A percentile compares a stretch with the other conserved stretches of the same genome.
phyloP scores from a whole-genome alignment of 2,888 invertebrate genomes.

The Cantharis nigra region DNA sequence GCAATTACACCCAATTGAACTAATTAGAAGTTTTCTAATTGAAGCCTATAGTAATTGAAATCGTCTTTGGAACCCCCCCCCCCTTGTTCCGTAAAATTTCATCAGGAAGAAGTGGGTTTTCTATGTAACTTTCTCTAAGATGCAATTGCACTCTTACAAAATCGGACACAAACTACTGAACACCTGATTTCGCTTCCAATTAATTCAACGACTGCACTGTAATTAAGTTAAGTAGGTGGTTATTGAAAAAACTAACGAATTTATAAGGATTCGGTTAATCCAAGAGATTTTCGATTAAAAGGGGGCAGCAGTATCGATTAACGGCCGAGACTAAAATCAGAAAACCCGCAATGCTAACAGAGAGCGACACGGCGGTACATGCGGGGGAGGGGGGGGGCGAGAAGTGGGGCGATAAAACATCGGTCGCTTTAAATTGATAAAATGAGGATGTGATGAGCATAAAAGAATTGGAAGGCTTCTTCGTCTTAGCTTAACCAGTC shows the following conservation, averaged over 20 bases:
- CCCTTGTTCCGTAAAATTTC: not conserved
- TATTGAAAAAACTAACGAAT: not conserved
- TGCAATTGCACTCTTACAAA: not conserved
- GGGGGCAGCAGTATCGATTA: not conserved
- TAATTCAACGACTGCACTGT: not conserved
- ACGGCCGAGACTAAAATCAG: not conserved
- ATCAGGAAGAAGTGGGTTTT: not conserved
- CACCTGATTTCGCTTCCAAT: not conserved
- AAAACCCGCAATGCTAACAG: not conserved
- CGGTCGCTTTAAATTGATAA: not conserved
- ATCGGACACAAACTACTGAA: not conserved
- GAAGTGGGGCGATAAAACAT: not conserved
- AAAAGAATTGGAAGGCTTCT: not conserved
- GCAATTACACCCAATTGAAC: not conserved
- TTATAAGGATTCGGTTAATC: no score
- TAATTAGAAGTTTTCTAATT: not conserved
- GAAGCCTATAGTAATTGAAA: not conserved
- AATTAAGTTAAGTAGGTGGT: not conserved
- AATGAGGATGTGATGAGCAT: not conserved
- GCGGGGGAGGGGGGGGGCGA: not conserved
- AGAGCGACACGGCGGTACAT: not conserved
- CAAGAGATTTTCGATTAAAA: not conserved
- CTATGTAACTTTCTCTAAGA: not conserved
- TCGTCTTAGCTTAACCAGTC: not conserved
- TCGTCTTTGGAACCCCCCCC: no score